Conservation (phyloP, 1,140 invertebrate genomes). For the Rhizoglyphus robini region DNA sequence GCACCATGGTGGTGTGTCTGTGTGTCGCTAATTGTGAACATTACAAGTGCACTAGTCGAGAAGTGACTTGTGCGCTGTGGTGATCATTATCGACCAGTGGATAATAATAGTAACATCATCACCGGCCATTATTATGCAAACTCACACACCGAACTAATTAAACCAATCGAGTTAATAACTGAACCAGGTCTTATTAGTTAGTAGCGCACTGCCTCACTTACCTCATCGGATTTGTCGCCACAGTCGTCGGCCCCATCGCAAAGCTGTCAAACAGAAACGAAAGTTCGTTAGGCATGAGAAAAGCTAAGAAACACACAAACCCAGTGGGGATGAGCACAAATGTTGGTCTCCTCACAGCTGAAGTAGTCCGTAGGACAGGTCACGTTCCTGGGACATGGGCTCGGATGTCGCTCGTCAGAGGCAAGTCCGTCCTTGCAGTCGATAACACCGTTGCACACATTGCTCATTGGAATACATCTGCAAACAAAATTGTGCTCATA, state of each 20-base stretch:
- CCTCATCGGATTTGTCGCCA: constrained; percentile 18
- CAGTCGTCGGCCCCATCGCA: constrained; percentile 19
- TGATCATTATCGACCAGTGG: no score
- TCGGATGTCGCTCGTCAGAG: constrained; percentile 17
- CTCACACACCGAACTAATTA: no score
- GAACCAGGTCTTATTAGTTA: no score
- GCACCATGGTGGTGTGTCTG: no score
- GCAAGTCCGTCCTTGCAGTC: constrained; percentile 16
- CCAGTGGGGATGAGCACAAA: constrained; percentile 19
- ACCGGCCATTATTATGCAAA: no score
- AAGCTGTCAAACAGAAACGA: no score
- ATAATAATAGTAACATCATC: no score
- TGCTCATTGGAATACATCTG: constrained; percentile 13
- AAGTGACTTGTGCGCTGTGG: no score
- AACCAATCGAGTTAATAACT: no score
- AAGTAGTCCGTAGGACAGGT: constrained; percentile 16
- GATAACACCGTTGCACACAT: constrained; percentile 14
- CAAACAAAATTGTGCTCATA: neutral
- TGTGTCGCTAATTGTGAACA: no score
- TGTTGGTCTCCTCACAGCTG: constrained; percentile 20
- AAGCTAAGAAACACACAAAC: neutral
- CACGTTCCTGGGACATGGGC: constrained; percentile 18
- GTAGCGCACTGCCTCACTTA: no score
- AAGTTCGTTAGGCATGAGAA: neutral
- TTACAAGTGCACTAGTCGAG: no score